phyloP scores from a whole-genome alignment of 1,140 invertebrate species.

The Drosophila carrolli region DNA sequence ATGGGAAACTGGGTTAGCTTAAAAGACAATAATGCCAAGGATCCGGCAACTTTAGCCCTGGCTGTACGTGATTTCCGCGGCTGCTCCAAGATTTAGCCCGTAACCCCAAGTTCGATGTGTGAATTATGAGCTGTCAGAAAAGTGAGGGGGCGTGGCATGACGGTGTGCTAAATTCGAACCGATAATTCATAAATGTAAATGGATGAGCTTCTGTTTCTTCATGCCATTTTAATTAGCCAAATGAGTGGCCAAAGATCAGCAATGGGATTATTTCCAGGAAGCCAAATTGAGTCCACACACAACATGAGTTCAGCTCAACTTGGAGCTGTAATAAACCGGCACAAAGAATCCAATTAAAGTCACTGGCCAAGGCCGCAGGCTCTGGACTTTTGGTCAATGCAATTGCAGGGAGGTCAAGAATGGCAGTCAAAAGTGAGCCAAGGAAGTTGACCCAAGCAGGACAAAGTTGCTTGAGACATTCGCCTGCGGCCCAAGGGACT shows the following conservation, averaged over 20 bases:
- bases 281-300: conserved; percentile 30
- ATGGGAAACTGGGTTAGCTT: conserved; percentile 65
- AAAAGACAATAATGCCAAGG: conserved; percentile 80
- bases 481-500: conserved; percentile 39
- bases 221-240: conserved; percentile 75
- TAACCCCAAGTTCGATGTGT: conserved; percentile 61
- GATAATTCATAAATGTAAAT: conserved; percentile 63
- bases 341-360: conserved; percentile 76
- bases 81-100: conserved; percentile 61
- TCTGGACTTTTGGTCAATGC: conserved; percentile 36
- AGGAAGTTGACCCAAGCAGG: conserved; percentile 41
- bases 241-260: conserved; percentile 44
- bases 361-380: conserved; percentile 36
- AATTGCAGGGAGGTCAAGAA: conserved; percentile 25
- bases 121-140: conserved; percentile 65
- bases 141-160: conserved; percentile 25
- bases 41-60: conserved; percentile 68
- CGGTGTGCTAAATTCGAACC: conserved; percentile 45
- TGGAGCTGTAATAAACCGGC: conserved; percentile 3
- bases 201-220: conserved; percentile 57
- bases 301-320: conserved; percentile 41
- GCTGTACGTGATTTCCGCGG: conserved; percentile 72
- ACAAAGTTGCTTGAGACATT: conserved; percentile 43
- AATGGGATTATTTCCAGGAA: conserved; percentile 31
- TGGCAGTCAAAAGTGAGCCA: conserved; percentile 41